Percentiles rank a stretch among this genome's conserved stretches.
phyloP scores from a whole-genome alignment of 2,888 invertebrate species.

The Microplitis manilae region DNA sequence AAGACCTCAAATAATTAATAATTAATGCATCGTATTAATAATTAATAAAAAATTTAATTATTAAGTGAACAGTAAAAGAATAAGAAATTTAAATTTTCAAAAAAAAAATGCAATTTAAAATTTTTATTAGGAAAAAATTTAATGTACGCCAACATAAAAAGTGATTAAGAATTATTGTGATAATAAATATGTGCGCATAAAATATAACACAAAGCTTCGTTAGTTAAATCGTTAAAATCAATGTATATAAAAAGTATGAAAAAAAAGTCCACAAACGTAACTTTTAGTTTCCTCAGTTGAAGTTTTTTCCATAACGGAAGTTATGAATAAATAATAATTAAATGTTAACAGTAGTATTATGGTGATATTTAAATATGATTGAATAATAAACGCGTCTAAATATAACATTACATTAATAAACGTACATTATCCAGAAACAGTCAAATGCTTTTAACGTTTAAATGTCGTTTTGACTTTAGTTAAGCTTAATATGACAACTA shows the following conservation, averaged over 20 bases:
- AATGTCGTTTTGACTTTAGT: conserved; percentile 48
- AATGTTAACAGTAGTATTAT: not conserved
- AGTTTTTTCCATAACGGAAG: not conserved
- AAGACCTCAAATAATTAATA: too few relatives aligned
- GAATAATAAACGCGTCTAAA: not conserved
- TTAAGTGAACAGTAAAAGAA: too few relatives aligned
- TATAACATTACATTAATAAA: conserved; percentile 64
- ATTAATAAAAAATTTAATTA: too few relatives aligned
- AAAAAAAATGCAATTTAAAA: too few relatives aligned
- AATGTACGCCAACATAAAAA: not conserved
- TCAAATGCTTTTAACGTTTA: conserved; percentile 68
- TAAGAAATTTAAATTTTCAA: too few relatives aligned
- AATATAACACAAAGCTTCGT: not conserved
- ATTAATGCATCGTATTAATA: too few relatives aligned
- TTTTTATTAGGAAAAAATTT: too few relatives aligned
- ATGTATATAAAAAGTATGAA: not conserved
- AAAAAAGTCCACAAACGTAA: not conserved
- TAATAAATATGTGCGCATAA: not conserved
- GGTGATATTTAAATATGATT: not conserved
- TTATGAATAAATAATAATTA: not conserved
- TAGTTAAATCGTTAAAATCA: not conserved
- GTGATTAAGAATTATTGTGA: not conserved
- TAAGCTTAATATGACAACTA: conserved; percentile 1
- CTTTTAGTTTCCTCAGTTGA: too few relatives aligned
- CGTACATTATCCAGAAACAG: conserved; percentile 65